Evolutionary conservation across 1,140 invertebrate species (phyloP), one percentile per base, ranked within the genome.

Genomic region (Eueides isabella): DNA sequence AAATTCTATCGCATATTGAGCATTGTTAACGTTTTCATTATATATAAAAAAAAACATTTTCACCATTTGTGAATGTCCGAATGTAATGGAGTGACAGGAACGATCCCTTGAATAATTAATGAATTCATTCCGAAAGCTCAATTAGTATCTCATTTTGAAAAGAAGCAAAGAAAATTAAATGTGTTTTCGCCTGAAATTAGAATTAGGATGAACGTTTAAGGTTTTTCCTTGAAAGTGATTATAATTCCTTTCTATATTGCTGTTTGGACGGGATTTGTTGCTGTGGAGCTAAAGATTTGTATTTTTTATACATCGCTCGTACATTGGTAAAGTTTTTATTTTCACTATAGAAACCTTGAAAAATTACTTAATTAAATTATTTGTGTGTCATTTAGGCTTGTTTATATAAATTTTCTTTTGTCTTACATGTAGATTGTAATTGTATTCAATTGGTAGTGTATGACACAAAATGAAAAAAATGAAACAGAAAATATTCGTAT

Each of bases 61-160:
- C 28, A 38, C 31, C 30, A 73, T 73, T 73, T 61, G 67, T 31
- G 71, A 62, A 38, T 19, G 30, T 55, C 66, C 74, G 28, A 61
- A 33, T 66, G 62, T 70, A 77, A 73, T 73, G 55, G 71, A 67
- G 72, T 61, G 72, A 71, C 72, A 70, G 67, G 66, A 75, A 26
- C 64, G 62, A 67, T 68, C 64, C 72, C 38, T 74, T 77, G 67
- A 77, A 77, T 85, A 83, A 80, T 84, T 84, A 82, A 83, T 48
- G 78, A 77, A 78, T 77, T 77, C 77, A 72, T 82, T 80, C 75
- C 74, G 62, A 65, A 61, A 76, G 71, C 67, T 79, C 71, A 78
- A 83, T 83, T 85, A 85, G 74, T 73, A 72, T 9, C 14, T 73
- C 65, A 48, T 62, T 73, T 67, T 62, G 65, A 23, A 62, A 66